Conservation (phyloP, 2,888 invertebrate genomes). For the Acholoe squamosa region DNA sequence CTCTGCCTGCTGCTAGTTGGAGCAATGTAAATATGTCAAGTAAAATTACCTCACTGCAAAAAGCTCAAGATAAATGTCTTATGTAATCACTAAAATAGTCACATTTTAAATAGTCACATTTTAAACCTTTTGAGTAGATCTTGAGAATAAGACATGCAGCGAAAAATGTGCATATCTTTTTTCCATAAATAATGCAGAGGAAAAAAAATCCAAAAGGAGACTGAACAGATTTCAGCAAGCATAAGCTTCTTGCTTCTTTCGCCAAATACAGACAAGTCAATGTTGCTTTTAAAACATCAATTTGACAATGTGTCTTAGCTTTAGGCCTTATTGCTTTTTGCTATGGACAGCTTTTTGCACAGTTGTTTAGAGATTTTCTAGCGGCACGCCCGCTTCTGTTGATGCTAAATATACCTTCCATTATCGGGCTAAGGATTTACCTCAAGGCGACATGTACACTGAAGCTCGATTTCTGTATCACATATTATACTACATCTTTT, state of each 20-base stretch:
- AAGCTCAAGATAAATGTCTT: too few species aligned
- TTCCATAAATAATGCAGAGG: too few species aligned
- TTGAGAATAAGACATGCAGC: too few species aligned
- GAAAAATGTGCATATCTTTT: too few species aligned
- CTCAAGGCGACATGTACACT: background rate
- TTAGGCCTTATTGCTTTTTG: constrained; percentile 54
- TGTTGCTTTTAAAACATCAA: constrained; percentile 23
- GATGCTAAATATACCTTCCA: background rate
- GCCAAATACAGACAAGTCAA: background rate
- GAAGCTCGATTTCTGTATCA: background rate
- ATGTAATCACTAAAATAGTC: too few species aligned
- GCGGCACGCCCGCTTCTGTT: constrained; percentile 51
- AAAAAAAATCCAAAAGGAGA: too few species aligned
- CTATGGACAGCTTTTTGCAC: constrained; percentile 41
- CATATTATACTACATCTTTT: constrained; percentile 14
- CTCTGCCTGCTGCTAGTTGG: constrained; percentile 30
- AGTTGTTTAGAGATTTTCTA: constrained; percentile 5
- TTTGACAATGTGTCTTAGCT: constrained; percentile 30
- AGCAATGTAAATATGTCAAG: background rate
- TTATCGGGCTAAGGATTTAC: background rate
- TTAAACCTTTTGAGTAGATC: too few species aligned
- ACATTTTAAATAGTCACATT: too few species aligned
- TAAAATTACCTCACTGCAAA: too few species aligned
- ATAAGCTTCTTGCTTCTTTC: background rate
- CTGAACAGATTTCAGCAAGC: too few species aligned